These are phyloP conservation scores for Zootermopsis nevadensis DNA, from an alignment of 2,888 invertebrate genomes.

Conservation along the genomic window DNA sequence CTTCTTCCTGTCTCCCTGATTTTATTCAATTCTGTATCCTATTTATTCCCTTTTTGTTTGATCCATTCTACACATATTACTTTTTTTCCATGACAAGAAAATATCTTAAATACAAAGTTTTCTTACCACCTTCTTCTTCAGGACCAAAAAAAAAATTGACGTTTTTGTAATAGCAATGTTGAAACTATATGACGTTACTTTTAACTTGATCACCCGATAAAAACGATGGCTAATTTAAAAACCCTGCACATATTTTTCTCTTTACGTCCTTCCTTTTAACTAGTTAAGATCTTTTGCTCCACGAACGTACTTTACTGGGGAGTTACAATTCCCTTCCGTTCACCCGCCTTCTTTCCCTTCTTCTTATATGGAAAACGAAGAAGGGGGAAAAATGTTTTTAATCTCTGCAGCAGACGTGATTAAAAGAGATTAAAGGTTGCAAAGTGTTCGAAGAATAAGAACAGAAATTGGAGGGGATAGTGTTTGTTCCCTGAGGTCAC, in stretches of 20 bases:
- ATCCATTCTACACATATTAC: too few relatives aligned
- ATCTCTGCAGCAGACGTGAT: conserved; percentile 61
- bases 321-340: neutral
- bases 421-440: conserved; percentile 55
- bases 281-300: conserved; percentile 44
- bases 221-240: conserved; percentile 39
- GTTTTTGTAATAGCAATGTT: neutral
- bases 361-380: conserved; percentile 55
- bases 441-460: conserved; percentile 44
- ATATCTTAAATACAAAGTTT: too few relatives aligned
- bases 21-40: too few relatives aligned
- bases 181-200: neutral
- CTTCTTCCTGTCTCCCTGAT: too few relatives aligned
- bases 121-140: too few relatives aligned
- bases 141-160: too few relatives aligned
- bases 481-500: neutral
- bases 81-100: too few relatives aligned
- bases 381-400: conserved; percentile 58
- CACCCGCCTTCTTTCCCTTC: neutral
- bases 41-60: too few relatives aligned
- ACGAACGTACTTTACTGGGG: conserved; percentile 25
- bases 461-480: conserved; percentile 35
- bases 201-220: neutral
- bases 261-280: conserved; percentile 34
- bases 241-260: conserved; percentile 30